A percentile compares a stretch with the other conserved stretches of the same genome.
These are phyloP conservation scores for Pterophyllum scalare DNA, from an alignment of 2,113 vertebrate genomes.

Conservation along the genomic window DNA sequence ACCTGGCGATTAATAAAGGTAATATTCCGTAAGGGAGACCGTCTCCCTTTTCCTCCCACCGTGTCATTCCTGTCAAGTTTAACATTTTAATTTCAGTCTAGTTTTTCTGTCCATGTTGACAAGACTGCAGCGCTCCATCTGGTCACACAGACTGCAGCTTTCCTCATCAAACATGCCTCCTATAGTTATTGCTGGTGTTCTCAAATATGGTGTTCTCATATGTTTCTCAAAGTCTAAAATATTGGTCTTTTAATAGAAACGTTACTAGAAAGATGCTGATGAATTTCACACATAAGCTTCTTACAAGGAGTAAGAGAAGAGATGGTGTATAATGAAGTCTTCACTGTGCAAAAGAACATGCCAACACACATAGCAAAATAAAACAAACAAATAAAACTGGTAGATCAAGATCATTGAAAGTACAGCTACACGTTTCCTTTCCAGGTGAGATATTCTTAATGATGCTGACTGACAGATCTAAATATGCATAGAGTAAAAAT, in stretches of 20 bases:
- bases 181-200: not conserved
- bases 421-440: too few species aligned
- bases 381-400: too few species aligned
- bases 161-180: not conserved
- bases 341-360: not conserved
- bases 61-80: conserved; percentile 8
- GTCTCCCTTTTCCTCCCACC: not conserved
- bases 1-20: conserved; percentile 34
- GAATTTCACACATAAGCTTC: not conserved
- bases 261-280: not conserved
- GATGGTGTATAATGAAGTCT: not conserved
- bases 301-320: not conserved
- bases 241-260: not conserved
- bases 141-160: conserved; percentile 10
- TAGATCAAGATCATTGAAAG: too few species aligned
- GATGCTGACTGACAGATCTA: too few species aligned
- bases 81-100: conserved; percentile 1
- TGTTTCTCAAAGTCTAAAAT: not conserved
- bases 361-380: too few species aligned
- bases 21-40: conserved; percentile 16
- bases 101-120: conserved; percentile 8
- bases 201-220: not conserved
- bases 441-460: too few species aligned
- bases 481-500: too few species aligned
- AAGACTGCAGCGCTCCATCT: conserved; percentile 19